These are phyloP conservation scores for Bugulina stolonifera DNA, from an alignment of 2,888 invertebrate genomes.

Conservation along the genomic window DNA sequence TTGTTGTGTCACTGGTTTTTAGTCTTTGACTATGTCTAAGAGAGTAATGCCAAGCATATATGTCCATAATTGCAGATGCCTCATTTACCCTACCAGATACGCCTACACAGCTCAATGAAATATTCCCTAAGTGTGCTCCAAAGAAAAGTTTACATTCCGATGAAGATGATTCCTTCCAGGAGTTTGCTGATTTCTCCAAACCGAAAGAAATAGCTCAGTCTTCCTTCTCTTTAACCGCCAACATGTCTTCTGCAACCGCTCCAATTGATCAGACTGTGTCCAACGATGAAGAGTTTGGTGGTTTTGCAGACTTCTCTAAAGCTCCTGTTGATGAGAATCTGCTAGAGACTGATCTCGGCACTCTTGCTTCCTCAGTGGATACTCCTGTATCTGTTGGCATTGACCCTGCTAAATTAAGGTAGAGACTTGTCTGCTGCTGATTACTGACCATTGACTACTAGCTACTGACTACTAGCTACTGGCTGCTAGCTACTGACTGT, in stretches of 20 bases:
- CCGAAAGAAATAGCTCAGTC: background rate
- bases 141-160: background rate
- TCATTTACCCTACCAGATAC: slow-evolving; percentile 18
- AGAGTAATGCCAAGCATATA: background rate
- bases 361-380: no score
- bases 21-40: background rate
- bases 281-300: background rate
- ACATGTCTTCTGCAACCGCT: background rate
- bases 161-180: background rate
- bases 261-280: background rate
- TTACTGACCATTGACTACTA: no score
- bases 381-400: no score
- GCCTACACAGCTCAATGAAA: background rate
- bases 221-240: background rate
- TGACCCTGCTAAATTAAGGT: no score
- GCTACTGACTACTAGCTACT: no score
- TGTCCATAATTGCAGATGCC: background rate
- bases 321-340: no score
- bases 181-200: background rate
- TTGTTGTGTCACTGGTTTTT: background rate
- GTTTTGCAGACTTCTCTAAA: slow-evolving; percentile 13
- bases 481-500: no score
- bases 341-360: no score
- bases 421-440: no score
- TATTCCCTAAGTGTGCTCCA: slow-evolving; percentile 14